These are phyloP conservation scores for Drosophila kanekoi DNA, from an alignment of 2,888 invertebrate genomes.

Conservation along the genomic window DNA sequence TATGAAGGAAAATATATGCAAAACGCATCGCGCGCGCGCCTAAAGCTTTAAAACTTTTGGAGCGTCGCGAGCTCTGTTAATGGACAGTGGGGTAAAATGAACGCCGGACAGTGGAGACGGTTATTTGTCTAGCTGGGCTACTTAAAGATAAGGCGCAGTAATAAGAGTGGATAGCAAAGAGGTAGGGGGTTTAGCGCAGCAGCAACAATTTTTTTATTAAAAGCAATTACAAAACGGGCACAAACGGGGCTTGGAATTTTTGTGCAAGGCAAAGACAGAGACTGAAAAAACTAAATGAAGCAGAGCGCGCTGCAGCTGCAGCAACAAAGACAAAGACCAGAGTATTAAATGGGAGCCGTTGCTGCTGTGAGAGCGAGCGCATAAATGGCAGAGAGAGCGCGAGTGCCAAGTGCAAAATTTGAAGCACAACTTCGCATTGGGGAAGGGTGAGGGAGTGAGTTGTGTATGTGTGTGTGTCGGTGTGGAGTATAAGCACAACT, in stretches of 20 bases:
- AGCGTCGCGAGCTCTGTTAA: conserved; percentile 43
- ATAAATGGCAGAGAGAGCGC: conserved; percentile 27
- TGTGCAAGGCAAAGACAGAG: conserved; percentile 62
- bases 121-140: conserved; percentile 48
- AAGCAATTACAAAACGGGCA: conserved; percentile 76
- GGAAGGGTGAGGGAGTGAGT: conserved; percentile 23
- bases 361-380: conserved; percentile 15
- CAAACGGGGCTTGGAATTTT: conserved; percentile 68
- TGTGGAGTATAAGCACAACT: conserved; percentile 67
- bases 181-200: conserved; percentile 38
- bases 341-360: conserved; percentile 56
- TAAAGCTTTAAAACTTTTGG: conserved; percentile 60
- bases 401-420: conserved; percentile 78
- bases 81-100: conserved; percentile 24
- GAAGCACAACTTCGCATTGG: conserved; percentile 72
- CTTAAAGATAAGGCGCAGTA: conserved; percentile 55
- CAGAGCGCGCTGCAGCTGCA: conserved; percentile 51
- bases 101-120: conserved; percentile 44
- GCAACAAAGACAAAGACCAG: conserved; percentile 72
- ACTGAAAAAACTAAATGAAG: conserved; percentile 60
- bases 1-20: conserved; percentile 76
- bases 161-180: conserved; percentile 22
- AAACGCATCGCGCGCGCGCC: conserved; percentile 74
- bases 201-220: conserved; percentile 76
- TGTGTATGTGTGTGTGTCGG: neutral